These are phyloP conservation scores for Leptinotarsa rubiginosa DNA, from an alignment of 2,888 invertebrate genomes.

Conservation along the genomic window DNA sequence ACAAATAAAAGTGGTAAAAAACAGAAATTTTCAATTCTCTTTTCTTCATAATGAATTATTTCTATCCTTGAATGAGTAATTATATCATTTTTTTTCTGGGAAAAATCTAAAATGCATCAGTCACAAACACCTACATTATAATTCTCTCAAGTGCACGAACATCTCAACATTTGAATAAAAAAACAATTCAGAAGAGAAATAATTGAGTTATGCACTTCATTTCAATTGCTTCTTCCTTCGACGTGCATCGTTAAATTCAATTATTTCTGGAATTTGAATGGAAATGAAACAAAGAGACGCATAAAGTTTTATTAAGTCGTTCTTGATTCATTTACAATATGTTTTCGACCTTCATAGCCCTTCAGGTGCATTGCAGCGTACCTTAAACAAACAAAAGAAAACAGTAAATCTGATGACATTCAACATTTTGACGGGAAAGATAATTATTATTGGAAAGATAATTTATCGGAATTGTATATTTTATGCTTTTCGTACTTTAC, in stretches of 20 bases:
- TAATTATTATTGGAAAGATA: no score
- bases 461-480: no score
- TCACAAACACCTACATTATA: no score
- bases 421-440: no score
- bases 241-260: not conserved
- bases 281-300: constrained; percentile 7
- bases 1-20: no score
- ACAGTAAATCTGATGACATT: not conserved
- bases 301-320: constrained; percentile 1
- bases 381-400: not conserved
- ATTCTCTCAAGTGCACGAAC: not conserved
- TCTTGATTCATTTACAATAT: not conserved
- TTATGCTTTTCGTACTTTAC: no score
- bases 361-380: not conserved
- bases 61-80: no score
- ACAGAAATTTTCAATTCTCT: no score
- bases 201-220: not conserved
- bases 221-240: not conserved
- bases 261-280: not conserved
- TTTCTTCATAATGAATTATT: no score
- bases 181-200: not conserved
- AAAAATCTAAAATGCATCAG: no score
- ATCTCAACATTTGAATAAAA: not conserved
- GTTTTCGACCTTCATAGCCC: not conserved
- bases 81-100: no score